Evolutionary conservation across 2,888 invertebrate genomes (phyloP).

Genomic region (Matsumyia berberina): DNA sequence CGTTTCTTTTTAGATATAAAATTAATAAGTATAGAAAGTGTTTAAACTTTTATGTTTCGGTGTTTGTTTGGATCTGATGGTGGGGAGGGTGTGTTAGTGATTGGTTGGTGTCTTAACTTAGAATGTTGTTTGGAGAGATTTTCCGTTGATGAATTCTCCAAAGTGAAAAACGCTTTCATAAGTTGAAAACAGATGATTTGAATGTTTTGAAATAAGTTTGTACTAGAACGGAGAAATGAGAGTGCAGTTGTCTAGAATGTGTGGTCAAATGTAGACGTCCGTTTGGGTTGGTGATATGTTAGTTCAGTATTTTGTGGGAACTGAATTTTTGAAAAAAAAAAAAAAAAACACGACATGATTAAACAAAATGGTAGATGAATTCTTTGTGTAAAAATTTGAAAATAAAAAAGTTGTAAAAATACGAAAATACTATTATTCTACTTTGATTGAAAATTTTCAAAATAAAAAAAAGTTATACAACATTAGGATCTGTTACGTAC

Average conservation of each 20-base stretch:
- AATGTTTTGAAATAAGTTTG: slow-evolving; percentile 1
- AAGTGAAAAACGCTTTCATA: slow-evolving; percentile 29
- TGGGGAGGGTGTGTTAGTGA: neutral
- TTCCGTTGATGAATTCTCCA: slow-evolving; percentile 44
- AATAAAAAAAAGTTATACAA: too few species aligned
- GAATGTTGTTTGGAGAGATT: slow-evolving; percentile 43
- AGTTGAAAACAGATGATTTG: slow-evolving; percentile 19
- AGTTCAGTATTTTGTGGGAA: neutral
- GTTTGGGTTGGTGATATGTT: neutral
- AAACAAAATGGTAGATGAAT: too few species aligned
- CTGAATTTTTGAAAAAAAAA: too few species aligned
- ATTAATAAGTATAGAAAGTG: slow-evolving; percentile 27
- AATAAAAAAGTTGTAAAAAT: too few species aligned
- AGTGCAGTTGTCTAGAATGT: neutral
- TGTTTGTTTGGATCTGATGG: slow-evolving; percentile 21
- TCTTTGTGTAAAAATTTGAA: too few species aligned
- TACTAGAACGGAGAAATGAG: neutral
- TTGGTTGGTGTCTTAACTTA: slow-evolving; percentile 55
- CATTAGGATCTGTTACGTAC: too few species aligned
- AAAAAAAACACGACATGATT: too few species aligned
- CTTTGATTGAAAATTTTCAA: too few species aligned
- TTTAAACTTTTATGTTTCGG: slow-evolving; percentile 34
- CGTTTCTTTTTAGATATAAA: slow-evolving; percentile 57
- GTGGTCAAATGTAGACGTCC: neutral
- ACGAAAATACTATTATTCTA: too few species aligned